Percentiles rank a stretch among this genome's conserved stretches.
phyloP scores from a whole-genome alignment of 2,888 invertebrate species.

The Buathra laborator region DNA sequence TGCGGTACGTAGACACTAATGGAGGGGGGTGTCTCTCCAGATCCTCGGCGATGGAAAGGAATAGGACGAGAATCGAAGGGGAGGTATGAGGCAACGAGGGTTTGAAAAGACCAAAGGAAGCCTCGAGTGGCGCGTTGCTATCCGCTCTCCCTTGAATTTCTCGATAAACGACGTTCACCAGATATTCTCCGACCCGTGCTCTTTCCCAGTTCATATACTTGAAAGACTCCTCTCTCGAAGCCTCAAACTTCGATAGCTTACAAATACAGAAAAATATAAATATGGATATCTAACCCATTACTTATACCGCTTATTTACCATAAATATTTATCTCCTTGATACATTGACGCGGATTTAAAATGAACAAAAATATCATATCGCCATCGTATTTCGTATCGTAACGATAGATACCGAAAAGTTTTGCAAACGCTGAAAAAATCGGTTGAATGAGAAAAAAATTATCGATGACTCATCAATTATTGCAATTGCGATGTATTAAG shows the following conservation, averaged over 20 bases:
- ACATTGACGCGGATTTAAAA: background rate
- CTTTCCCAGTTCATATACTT: constrained; percentile 46
- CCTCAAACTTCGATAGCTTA: constrained; percentile 35
- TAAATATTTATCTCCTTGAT: constrained; percentile 5
- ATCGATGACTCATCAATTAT: too few relatives aligned
- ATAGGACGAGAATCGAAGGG: constrained; percentile 29
- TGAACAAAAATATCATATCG: background rate
- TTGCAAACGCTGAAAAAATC: background rate
- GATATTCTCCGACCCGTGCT: constrained; percentile 45
- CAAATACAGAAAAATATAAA: constrained; percentile 58
- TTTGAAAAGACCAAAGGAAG: constrained; percentile 59
- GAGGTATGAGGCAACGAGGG: constrained; percentile 25
- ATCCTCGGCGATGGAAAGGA: constrained; percentile 55
- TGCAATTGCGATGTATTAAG: too few relatives aligned
- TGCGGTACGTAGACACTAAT: constrained; percentile 59
- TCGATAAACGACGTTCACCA: constrained; percentile 56
- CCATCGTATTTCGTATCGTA: background rate
- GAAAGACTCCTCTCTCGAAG: constrained; percentile 40
- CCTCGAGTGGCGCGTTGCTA: constrained; percentile 47
- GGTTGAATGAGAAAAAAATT: too few relatives aligned
- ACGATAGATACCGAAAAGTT: background rate
- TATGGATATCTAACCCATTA: constrained; percentile 48
- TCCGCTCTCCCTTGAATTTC: constrained; percentile 50
- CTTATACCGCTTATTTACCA: constrained; percentile 19
- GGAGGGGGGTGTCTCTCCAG: constrained; percentile 46